These are phyloP conservation scores for Drosophila antonietae DNA, from an alignment of 2,888 invertebrate species.

Conservation along the genomic window DNA sequence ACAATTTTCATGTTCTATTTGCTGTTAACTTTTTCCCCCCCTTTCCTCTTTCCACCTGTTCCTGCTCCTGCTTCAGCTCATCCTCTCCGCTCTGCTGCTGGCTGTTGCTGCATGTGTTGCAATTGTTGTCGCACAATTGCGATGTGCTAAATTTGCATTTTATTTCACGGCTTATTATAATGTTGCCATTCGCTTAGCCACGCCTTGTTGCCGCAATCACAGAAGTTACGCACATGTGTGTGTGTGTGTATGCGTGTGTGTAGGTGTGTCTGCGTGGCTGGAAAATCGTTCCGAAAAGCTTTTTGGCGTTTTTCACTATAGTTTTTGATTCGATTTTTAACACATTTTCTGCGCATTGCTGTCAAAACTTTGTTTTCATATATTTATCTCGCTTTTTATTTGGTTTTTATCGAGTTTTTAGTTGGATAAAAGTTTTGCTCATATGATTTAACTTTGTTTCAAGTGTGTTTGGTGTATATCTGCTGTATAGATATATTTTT, in stretches of 20 bases:
- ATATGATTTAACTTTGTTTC: not conserved
- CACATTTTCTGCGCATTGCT: conserved; percentile 12
- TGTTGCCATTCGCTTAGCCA: conserved; percentile 15
- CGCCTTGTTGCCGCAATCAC: conserved; percentile 6
- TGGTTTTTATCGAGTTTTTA: conserved; percentile 2
- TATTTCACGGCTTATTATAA: conserved; percentile 54
- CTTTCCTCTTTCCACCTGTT: not conserved
- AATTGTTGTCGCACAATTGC: conserved; percentile 56
- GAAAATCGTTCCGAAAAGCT: conserved; percentile 29
- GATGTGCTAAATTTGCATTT: conserved; percentile 59
- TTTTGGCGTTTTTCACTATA: conserved; percentile 25
- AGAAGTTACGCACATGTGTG: conserved; percentile 13
- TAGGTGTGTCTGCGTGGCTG: not conserved
- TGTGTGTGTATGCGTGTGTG: too few species aligned
- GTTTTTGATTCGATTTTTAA: conserved; percentile 9
- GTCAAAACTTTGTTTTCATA: not conserved
- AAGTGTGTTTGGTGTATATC: not conserved
- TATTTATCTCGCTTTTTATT: not conserved
- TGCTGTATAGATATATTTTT: not conserved
- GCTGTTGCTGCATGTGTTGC: conserved; percentile 32
- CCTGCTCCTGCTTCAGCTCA: not conserved
- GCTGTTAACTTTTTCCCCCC: not conserved
- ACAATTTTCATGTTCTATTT: conserved; percentile 48
- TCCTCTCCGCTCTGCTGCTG: not conserved
- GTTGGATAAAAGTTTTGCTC: not conserved